Conservation (phyloP, 2,888 invertebrate genomes). For the Cloeon dipterum region DNA sequence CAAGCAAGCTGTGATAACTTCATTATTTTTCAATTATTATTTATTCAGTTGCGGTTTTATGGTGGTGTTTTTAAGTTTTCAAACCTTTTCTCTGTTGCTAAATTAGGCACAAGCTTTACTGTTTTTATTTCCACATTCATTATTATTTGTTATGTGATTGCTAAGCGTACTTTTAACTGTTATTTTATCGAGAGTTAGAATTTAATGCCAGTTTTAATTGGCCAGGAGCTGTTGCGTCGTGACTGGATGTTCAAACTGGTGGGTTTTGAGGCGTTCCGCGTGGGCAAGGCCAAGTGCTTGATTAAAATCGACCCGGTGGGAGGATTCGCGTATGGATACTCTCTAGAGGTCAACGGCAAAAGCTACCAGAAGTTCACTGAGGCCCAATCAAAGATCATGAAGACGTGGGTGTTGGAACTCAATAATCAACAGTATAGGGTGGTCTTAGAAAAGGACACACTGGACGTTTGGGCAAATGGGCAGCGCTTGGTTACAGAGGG, state of each 20-base stretch:
- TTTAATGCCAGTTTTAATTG: too few relatives aligned
- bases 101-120: too few relatives aligned
- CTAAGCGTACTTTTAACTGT: too few relatives aligned
- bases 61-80: too few relatives aligned
- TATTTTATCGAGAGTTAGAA: too few relatives aligned
- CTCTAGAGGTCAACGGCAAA: slow-evolving; percentile 60
- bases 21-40: too few relatives aligned
- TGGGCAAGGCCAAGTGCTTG: slow-evolving; percentile 29
- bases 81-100: too few relatives aligned
- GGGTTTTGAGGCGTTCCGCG: slow-evolving; percentile 53
- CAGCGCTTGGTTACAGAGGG: slow-evolving; percentile 43
- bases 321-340: slow-evolving; percentile 61
- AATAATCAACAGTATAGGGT: slow-evolving; percentile 34
- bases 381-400: slow-evolving; percentile 47
- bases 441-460: slow-evolving; percentile 50
- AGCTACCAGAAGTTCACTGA: slow-evolving; percentile 57
- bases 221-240: slow-evolving; percentile 45
- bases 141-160: too few relatives aligned
- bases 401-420: slow-evolving; percentile 41
- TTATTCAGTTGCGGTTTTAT: too few relatives aligned
- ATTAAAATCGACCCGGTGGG: slow-evolving; percentile 32
- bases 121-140: too few relatives aligned
- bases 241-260: slow-evolving; percentile 90
- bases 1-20: slow-evolving; percentile 13
- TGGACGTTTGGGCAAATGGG: slow-evolving; percentile 58